phyloP scores from a whole-genome alignment of 1,140 invertebrate species.

The Amyelois transitella region DNA sequence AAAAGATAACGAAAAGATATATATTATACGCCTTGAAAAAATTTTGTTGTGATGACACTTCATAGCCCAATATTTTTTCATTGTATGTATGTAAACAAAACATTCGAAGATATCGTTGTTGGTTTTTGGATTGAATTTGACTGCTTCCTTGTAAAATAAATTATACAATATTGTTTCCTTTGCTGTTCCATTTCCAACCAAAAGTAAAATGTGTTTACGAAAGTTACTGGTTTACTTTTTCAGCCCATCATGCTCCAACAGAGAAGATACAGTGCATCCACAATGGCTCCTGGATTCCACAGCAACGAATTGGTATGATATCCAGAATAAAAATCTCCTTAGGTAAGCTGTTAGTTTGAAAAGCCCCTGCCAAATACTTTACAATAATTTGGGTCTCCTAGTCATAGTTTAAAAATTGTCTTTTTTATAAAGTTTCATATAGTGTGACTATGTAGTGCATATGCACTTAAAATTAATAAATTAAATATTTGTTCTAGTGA shows the following conservation, averaged over 20 bases:
- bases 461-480: neutral
- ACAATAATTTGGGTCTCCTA: too few relatives aligned
- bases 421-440: neutral
- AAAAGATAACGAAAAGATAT: too few relatives aligned
- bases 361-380: too few relatives aligned
- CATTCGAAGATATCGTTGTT: too few relatives aligned
- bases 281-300: slow-evolving; percentile 80
- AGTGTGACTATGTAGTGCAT: neutral
- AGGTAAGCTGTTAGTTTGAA: slow-evolving; percentile 27
- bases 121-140: too few relatives aligned
- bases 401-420: too few relatives aligned
- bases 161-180: too few relatives aligned
- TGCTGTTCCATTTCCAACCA: neutral
- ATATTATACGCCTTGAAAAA: too few relatives aligned
- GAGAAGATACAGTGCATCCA: slow-evolving; percentile 78
- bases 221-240: slow-evolving; percentile 11
- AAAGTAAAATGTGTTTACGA: too few relatives aligned
- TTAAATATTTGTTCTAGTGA: neutral
- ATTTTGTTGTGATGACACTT: slow-evolving; percentile 4
- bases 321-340: slow-evolving; percentile 34
- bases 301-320: slow-evolving; percentile 68
- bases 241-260: slow-evolving; percentile 62
- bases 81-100: too few relatives aligned
- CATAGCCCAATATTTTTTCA: too few relatives aligned
- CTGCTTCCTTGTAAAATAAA: too few relatives aligned